Base-by-base conservation (phyloP, 1,140 invertebrate genomes). In the Pseudomyrmex dendroicus region DNA sequence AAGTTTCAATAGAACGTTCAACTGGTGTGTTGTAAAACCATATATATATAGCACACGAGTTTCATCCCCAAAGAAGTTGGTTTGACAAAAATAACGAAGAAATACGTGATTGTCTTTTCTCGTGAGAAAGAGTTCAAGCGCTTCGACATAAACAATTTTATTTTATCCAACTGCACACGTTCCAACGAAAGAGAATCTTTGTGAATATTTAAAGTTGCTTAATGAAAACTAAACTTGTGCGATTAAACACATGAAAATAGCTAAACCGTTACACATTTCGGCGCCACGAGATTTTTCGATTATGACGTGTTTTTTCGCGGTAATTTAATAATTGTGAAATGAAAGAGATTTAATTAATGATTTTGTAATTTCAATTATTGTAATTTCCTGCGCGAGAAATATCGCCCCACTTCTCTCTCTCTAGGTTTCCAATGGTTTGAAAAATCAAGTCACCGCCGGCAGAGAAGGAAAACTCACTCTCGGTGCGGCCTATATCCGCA, bases 401-500 rank as follows among this genome's bases (percentile, higher is more conserved):
- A 76, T 35, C 73, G 66, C 13, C 44, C 10, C 44, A 9, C 35
- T 5, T 35, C 35, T 35, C 5, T 35, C 8, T 17, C 54, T 25
- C 17, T 70, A 48, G 12, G 68, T 78, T 46, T 68, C 56, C 35
- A 48, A 78, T 70, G 20, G 48, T 70, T 80, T 48, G 20, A 80
- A 59, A 80, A 80, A 70, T 70, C 57, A 44, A 50, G 76, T 50
- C 66, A 25, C 54, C 35, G 15, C 73, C 25, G 13, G 35, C 35
- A 2, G 22, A 44, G 64, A 57, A 62, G 46, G 22, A 20, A 15
- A 78, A 78, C 17, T 70, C 54, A 57, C 76, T 74, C 78, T 82
- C 78, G 46, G 57, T 73, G 35, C 35, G 59, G 67, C 72, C 67
- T 35, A 85, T 61, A 68, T 85, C 68, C 76, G 57, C 67, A 74